Evolutionary conservation across 2,888 invertebrate species (phyloP).

Genomic region (Dolichopus griseipennis): DNA sequence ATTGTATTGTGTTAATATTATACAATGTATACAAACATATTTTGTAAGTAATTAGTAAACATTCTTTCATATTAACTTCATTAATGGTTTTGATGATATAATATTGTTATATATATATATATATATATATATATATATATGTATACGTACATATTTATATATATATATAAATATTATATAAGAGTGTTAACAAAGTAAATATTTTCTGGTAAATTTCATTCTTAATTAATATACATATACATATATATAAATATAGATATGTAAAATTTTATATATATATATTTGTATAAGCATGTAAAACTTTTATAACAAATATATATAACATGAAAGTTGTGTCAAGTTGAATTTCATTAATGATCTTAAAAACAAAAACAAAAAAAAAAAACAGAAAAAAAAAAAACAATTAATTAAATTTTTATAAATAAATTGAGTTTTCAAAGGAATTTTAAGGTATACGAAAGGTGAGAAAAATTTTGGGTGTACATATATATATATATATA

Average conservation of each 20-base stretch:
- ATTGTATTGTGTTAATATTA: too few relatives aligned
- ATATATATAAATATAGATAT: too few relatives aligned
- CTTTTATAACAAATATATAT: background rate
- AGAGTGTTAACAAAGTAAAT: background rate
- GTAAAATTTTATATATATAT: too few relatives aligned
- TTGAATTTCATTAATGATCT: conserved; percentile 6
- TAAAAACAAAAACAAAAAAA: background rate
- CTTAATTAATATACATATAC: too few relatives aligned
- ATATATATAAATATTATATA: too few relatives aligned
- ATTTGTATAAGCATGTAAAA: background rate
- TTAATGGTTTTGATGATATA: background rate
- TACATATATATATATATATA: too few relatives aligned
- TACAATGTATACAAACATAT: background rate
- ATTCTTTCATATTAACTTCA: background rate
- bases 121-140: too few relatives aligned
- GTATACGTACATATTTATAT: too few relatives aligned
- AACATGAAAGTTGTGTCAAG: background rate
- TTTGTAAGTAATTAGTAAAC: conserved; percentile 1
- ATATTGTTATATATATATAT: too few relatives aligned
- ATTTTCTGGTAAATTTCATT: background rate
- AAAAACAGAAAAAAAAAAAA: background rate
- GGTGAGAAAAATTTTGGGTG: too few relatives aligned
- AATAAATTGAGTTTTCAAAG: background rate
- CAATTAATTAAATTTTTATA: background rate
- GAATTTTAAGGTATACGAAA: too few relatives aligned